phyloP scores from a whole-genome alignment of 2,113 vertebrate species.

The Heliornis fulica region DNA sequence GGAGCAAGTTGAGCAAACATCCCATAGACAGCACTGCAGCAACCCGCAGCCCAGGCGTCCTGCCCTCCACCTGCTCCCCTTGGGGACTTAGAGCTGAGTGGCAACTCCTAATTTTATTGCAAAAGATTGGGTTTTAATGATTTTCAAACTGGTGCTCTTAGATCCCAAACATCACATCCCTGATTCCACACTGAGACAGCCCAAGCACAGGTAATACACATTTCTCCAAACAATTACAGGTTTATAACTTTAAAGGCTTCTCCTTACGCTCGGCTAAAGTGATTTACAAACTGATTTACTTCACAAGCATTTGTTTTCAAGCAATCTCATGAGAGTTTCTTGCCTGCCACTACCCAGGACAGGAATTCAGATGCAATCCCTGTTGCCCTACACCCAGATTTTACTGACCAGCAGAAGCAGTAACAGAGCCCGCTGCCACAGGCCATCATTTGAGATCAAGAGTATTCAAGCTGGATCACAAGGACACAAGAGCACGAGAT shows the following conservation, averaged over 20 bases:
- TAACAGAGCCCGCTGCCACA: neutral
- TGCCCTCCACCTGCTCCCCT: neutral
- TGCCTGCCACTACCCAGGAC: neutral
- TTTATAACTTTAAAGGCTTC: slow-evolving; percentile 29
- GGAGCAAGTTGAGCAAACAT: rapidly evolving
- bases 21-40: neutral
- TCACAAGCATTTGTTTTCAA: neutral
- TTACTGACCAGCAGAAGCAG: neutral
- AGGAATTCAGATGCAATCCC: neutral
- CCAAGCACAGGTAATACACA: neutral
- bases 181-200: slow-evolving; percentile 2
- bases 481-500: neutral
- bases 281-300: slow-evolving; percentile 21
- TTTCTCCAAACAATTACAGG: slow-evolving; percentile 30
- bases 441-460: rapidly evolving
- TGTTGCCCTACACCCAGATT: neutral
- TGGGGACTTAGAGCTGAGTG: neutral
- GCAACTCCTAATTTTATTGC: neutral
- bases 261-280: neutral
- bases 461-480: neutral
- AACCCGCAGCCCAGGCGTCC: neutral
- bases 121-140: neutral
- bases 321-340: neutral
- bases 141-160: neutral
- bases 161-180: neutral